Evolutionary conservation across 2,888 invertebrate genomes (phyloP).

Genomic region (Oscheius sp.): DNA sequence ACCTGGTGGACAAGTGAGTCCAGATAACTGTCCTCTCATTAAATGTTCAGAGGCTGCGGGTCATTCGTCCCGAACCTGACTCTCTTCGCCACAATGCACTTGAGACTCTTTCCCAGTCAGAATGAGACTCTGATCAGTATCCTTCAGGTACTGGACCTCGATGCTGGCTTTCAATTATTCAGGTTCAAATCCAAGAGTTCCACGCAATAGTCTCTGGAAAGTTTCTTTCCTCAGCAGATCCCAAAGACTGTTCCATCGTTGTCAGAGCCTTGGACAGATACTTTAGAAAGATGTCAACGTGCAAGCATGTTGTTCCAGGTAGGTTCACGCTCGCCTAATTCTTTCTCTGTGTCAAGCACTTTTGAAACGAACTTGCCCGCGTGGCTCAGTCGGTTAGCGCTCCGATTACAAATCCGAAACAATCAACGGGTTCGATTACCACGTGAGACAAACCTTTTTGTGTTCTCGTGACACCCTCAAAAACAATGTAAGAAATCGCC

Average conservation of each 20-base stretch:
- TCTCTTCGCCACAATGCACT: slow-evolving; percentile 65
- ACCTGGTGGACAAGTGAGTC: slow-evolving; percentile 67
- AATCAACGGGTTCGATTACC: too few species aligned
- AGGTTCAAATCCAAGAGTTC: slow-evolving; percentile 45
- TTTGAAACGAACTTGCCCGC: too few species aligned
- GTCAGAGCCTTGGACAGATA: slow-evolving; percentile 72
- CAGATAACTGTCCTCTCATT: not conserved
- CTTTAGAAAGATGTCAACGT: slow-evolving; percentile 66
- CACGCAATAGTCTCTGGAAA: slow-evolving; percentile 46
- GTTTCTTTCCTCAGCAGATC: slow-evolving; percentile 56
- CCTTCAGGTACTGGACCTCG: slow-evolving; percentile 24
- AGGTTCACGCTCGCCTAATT: not conserved
- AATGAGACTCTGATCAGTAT: slow-evolving; percentile 36
- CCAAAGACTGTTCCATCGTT: slow-evolving; percentile 66
- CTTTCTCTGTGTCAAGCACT: not conserved
- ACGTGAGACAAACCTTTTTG: too few species aligned
- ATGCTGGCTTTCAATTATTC: not conserved
- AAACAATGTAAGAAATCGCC: too few species aligned
- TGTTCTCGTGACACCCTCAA: too few species aligned
- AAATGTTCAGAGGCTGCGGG: slow-evolving; percentile 58
- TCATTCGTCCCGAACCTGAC: slow-evolving; percentile 69
- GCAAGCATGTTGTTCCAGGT: slow-evolving; percentile 51
- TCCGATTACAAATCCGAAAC: too few species aligned
- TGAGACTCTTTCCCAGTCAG: slow-evolving; percentile 48
- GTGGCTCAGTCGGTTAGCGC: too few species aligned